Evolutionary conservation across 1,140 invertebrate species (phyloP).

Genomic region (Drosophila willistoni): DNA sequence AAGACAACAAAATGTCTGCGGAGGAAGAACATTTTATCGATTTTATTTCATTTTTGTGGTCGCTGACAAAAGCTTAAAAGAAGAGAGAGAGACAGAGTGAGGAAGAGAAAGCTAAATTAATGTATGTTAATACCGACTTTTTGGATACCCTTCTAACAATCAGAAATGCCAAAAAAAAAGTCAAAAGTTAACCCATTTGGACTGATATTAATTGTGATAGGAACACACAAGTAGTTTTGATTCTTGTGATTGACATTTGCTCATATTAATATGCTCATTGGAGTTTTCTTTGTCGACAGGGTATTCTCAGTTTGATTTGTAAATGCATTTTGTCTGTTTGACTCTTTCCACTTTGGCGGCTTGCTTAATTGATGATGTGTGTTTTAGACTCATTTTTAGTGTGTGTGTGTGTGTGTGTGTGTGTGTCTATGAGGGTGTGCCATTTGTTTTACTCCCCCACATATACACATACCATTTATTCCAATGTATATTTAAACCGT

Average conservation of each 20-base stretch:
- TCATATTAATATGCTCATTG: neutral
- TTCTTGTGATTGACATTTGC: too few species aligned
- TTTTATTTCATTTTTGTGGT: conserved; percentile 32
- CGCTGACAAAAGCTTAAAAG: neutral
- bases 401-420: conserved; percentile 16
- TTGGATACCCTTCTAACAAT: conserved; percentile 5
- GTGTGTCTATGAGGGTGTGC: conserved; percentile 7
- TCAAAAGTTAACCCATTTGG: too few species aligned
- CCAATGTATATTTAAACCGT: neutral
- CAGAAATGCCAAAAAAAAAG: too few species aligned
- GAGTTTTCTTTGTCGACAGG: neutral
- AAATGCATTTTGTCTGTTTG: conserved; percentile 11
- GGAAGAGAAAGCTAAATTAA: conserved; percentile 17
- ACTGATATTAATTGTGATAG: too few species aligned
- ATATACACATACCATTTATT: neutral
- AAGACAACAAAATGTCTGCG: neutral
- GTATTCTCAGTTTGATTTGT: conserved; percentile 10
- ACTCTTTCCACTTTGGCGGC: conserved; percentile 4
- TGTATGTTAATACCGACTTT: neutral
- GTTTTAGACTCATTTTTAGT: conserved; percentile 9
- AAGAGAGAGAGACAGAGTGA: neutral
- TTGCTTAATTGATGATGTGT: conserved; percentile 14
- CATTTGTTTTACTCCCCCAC: conserved; percentile 7
- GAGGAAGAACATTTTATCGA: conserved; percentile 18
- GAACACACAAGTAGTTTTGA: too few species aligned